These are phyloP conservation scores for Thalassophryne amazonica DNA, from an alignment of 2,797 vertebrate genomes.

Conservation along the genomic window DNA sequence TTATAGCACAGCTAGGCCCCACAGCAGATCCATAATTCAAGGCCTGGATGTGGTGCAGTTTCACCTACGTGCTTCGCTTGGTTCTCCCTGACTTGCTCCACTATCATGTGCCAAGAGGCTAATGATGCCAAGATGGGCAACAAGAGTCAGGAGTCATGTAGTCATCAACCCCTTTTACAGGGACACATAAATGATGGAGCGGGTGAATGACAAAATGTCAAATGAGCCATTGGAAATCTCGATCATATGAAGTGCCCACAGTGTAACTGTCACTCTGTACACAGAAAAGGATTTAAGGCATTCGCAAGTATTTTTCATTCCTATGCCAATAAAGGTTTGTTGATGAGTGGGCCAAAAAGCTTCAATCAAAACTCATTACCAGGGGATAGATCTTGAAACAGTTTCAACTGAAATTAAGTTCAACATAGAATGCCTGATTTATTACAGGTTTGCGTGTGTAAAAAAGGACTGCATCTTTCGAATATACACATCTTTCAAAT, in stretches of 20 bases:
- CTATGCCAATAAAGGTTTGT: not conserved
- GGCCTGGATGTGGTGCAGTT: slow-evolving; percentile 55
- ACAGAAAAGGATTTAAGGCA: not conserved
- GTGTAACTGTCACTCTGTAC: not conserved
- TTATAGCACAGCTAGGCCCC: slow-evolving; percentile 48
- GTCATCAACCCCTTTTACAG: slow-evolving; percentile 24
- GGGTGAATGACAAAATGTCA: slow-evolving; percentile 23
- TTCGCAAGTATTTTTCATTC: not conserved
- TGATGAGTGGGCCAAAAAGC: not conserved
- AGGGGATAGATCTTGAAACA: not conserved
- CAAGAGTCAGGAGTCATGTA: slow-evolving; percentile 47
- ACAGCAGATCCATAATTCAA: slow-evolving; percentile 67
- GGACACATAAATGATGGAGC: slow-evolving; percentile 8
- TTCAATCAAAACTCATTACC: not conserved
- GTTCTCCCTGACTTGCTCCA: slow-evolving; percentile 28
- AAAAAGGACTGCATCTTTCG: no score
- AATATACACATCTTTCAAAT: no score
- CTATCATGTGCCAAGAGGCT: slow-evolving; percentile 36
- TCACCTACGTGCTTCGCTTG: slow-evolving; percentile 26
- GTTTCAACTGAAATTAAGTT: not conserved
- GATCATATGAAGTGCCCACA: not conserved
- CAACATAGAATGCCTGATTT: not conserved
- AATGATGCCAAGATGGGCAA: slow-evolving; percentile 42
- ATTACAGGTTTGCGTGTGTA: no score
- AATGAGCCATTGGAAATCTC: slow-evolving; percentile 21